Base-by-base conservation (phyloP, 2,797 vertebrate genomes). In the Coregonus suidteri region DNA sequence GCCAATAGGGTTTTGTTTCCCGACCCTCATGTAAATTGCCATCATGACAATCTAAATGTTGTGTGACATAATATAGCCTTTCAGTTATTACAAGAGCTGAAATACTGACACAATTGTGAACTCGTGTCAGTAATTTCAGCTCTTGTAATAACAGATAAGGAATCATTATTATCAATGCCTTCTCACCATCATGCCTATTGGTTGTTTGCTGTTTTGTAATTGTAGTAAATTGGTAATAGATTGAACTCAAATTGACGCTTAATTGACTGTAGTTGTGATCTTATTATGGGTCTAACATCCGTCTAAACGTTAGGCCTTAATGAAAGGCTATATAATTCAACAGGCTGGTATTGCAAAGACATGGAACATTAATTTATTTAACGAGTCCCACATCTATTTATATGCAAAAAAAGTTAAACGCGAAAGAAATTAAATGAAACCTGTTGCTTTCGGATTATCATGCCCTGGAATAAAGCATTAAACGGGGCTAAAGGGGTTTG, bases 381-480 rank as follows among this genome's bases (percentile, higher is more conserved):
- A 69, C 37, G 16, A 34, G 34, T 53, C 31, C 30, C 6, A 54
- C 20, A 71, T 71, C 20, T 1, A 51, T 53, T 25, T 71, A 30
- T 13, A 64, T 7, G 59, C 56, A n/a, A 20, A 59, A 59, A 6
- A 62, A 18, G 1, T 3, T 6, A 20, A 11, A 64, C 6, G n/a
- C 1, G 3, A 25, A 11, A 25, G n/a, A 59, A 59, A 35, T 4
- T 47, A 47, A 47, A 47, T 47, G 13, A 25, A 64, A 64, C 20
- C 89, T 88, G 87, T 84, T 92, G 91, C 88, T 92, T 93, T 93
- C 84, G 93, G 91, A 93, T 94, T 94, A 93, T 92, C 88, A 83
- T 85, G 81, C 87, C 82, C 81, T 89, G 90, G 91, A 89, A 93
- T 93, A 92, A 93, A 94, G 94, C 90, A 92, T 91, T 93, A 94